A percentile compares a stretch with the other conserved stretches of the same genome.
These are phyloP conservation scores for Troides oblongomaculatus DNA, from an alignment of 2,888 invertebrate species.

Conservation along the genomic window DNA sequence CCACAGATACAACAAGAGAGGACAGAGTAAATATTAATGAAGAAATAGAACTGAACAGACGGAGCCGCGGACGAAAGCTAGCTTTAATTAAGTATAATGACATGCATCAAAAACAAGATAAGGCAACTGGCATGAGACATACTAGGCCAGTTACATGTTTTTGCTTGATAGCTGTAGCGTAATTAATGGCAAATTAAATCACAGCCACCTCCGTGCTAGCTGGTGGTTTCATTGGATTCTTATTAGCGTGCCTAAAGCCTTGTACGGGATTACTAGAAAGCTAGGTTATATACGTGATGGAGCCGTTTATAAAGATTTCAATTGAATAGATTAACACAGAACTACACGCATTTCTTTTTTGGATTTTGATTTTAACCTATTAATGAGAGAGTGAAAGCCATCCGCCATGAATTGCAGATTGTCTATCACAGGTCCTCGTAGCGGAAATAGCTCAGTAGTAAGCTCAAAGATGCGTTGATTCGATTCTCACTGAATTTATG, in stretches of 20 bases:
- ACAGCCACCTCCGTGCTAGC: constrained; percentile 17
- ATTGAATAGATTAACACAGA: background rate
- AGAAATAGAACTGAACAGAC: background rate
- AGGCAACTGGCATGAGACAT: constrained; percentile 12
- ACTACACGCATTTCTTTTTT: background rate
- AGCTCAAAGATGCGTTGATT: no score
- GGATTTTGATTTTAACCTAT: no score
- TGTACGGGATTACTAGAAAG: constrained; percentile 12
- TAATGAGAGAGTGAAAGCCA: no score
- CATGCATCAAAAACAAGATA: constrained; percentile 25
- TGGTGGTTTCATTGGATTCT: constrained; percentile 11
- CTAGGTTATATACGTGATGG: background rate
- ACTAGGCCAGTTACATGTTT: constrained; percentile 23
- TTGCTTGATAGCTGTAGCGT: constrained; percentile 14
- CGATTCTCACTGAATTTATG: no score
- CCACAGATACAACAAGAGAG: background rate
- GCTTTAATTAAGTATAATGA: constrained; percentile 23
- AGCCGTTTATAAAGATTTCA: background rate
- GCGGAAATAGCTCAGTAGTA: no score
- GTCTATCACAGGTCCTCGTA: no score
- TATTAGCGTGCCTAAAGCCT: constrained; percentile 16
- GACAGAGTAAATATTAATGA: constrained; percentile 6
- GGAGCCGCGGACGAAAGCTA: constrained; percentile 1
- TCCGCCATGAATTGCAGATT: no score
- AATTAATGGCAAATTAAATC: constrained; percentile 29